These are phyloP conservation scores for Apostichopus californicus DNA, from an alignment of 35 echinoderm and acorn worm genomes.

Conservation along the genomic window DNA sequence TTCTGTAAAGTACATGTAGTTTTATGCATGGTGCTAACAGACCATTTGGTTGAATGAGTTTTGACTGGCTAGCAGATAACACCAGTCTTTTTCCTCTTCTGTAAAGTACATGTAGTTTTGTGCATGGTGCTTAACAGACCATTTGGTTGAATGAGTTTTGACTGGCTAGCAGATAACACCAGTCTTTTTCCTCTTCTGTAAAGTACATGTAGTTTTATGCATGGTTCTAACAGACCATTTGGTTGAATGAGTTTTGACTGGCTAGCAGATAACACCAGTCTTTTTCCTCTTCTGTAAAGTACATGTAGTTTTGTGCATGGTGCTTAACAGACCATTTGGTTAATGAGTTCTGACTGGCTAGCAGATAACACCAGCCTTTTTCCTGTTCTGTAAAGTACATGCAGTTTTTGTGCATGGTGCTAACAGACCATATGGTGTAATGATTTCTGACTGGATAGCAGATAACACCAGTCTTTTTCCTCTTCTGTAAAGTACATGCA, in stretches of 20 bases:
- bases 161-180: background rate
- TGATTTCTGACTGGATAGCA: background rate
- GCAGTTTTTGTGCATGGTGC: background rate
- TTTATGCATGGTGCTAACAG: background rate
- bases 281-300: background rate
- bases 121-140: background rate
- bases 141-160: background rate
- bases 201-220: background rate
- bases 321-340: background rate
- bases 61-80: background rate
- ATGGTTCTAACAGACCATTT: background rate
- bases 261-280: background rate
- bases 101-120: background rate
- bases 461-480: constrained; percentile 35
- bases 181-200: background rate
- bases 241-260: background rate
- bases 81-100: constrained; percentile 28
- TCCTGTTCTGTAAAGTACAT: background rate
- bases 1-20: background rate
- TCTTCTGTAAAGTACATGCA: background rate
- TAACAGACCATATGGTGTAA: background rate
- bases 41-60: background rate
- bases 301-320: background rate
- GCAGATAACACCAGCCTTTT: constrained; percentile 10
- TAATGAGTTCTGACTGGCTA: background rate